Base-by-base conservation (phyloP, 1,140 invertebrate species). In the Micrasema longulum region DNA sequence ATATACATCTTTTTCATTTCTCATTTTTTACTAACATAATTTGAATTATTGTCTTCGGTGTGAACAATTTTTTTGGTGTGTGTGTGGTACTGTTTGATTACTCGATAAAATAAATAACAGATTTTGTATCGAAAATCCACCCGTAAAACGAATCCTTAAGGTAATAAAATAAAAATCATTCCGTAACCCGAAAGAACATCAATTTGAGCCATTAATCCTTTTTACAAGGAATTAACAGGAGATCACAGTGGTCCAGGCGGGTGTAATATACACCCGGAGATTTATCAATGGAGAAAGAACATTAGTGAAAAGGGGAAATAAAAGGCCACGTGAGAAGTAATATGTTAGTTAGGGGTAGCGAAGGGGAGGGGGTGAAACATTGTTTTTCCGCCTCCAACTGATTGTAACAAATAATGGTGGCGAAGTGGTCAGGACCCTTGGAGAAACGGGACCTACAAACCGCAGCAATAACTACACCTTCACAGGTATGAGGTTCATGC, bases 371-470 rank as follows among this genome's bases (percentile, higher is more conserved):
- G 66, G 71, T 69, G 66, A 69, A 73, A 73, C 71, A 73, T 73
- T 73, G 71, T 73, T 73, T 73, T 73, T 73, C 71, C 68, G 26
- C 65, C 18, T 31, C 36, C 35, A 38, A 64, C 65, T 31, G 65
- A 23, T 38, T 55, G 62, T 55, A 55, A 72, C 70, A 72, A 72
- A 72, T 72, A 57, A 65, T 31, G 66, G 41, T 35, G 36, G 38
- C 12, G 35, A 18, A 38, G 55, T 41, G 55, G 55, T 60, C 55
- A 60, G 35, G 38, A 31, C 52, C 52, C 52, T 14, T 23, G 14
- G 52, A 26, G 22, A 14, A 26, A 26, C 12, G 23, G 23, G 12
- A 31, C 7, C 43, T 47, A 47, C 43, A 47, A n/a, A n/a, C n/a
- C n/a, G n/a, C n/a, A n/a, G n/a, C n/a, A n/a, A n/a, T n/a, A n/a